Percentiles rank a stretch among this genome's conserved stretches.
These are phyloP conservation scores for Malachius bipustulatus DNA, from an alignment of 2,888 invertebrate species.

Conservation along the genomic window DNA sequence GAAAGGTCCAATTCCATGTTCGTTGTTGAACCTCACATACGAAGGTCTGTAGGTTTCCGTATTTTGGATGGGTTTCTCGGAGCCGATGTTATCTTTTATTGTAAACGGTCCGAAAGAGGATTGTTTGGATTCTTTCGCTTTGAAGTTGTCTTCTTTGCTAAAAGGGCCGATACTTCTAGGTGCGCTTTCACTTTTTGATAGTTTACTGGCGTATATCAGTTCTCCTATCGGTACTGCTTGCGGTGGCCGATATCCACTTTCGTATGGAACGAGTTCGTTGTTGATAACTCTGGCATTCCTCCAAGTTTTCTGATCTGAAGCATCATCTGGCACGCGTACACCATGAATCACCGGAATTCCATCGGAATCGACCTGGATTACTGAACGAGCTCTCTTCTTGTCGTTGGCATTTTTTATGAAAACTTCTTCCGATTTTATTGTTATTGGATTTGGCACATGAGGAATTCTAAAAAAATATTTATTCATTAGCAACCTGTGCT, in stretches of 20 bases:
- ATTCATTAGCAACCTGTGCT: background rate
- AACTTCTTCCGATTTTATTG: conserved; percentile 53
- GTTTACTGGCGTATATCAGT: conserved; percentile 38
- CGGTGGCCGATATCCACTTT: conserved; percentile 54
- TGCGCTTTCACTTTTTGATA: conserved; percentile 16
- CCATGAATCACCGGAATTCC: conserved; percentile 74
- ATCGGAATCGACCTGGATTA: conserved; percentile 53
- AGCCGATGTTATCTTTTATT: conserved; percentile 42
- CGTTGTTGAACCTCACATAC: conserved; percentile 25
- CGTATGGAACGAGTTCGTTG: conserved; percentile 65
- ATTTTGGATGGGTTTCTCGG: conserved; percentile 17
- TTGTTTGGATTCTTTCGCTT: conserved; percentile 25
- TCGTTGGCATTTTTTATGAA: conserved; percentile 40
- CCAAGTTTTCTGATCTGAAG: conserved; percentile 68
- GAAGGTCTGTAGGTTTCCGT: conserved; percentile 13
- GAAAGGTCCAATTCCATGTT: conserved; percentile 47
- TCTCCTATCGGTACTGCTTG: conserved; percentile 48
- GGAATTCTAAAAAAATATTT: conserved; percentile 29
- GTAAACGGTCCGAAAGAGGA: conserved; percentile 43
- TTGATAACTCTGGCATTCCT: conserved; percentile 81
- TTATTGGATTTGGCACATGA: conserved; percentile 54
- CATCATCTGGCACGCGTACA: conserved; percentile 71
- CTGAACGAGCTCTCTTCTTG: conserved; percentile 51
- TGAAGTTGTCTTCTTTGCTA: conserved; percentile 49
- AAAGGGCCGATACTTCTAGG: conserved; percentile 44